Conservation (phyloP, 2,797 vertebrate genomes). For the Esox masquinongy region DNA sequence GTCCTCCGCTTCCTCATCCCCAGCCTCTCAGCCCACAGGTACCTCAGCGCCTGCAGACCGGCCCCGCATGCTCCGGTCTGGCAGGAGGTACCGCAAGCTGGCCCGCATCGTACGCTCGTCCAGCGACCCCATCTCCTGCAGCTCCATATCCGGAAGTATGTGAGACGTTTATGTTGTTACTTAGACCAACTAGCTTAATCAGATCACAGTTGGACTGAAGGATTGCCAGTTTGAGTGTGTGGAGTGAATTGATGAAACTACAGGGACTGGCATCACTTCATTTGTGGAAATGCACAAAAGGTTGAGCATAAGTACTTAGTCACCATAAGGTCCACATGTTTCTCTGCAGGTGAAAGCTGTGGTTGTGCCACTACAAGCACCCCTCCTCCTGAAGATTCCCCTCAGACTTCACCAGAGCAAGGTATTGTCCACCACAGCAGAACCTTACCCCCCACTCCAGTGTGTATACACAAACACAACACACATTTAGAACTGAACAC, state of each 20-base stretch:
- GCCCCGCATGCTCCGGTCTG: constrained; percentile 57
- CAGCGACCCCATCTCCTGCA: constrained; percentile 90
- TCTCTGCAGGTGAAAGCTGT: constrained; percentile 75
- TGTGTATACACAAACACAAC: neutral
- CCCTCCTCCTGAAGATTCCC: constrained; percentile 68
- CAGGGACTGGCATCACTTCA: neutral
- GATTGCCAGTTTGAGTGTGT: neutral
- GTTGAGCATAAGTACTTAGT: neutral
- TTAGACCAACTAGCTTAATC: neutral
- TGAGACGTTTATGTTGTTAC: constrained; percentile 10
- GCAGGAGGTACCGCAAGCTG: constrained; percentile 70
- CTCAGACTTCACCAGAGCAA: constrained; percentile 72
- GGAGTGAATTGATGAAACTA: neutral
- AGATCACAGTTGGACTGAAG: neutral
- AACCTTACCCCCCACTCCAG: neutral
- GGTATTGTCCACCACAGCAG: constrained; percentile 58
- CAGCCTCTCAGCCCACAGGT: constrained; percentile 67
- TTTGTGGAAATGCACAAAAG: neutral
- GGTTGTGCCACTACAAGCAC: constrained; percentile 64
- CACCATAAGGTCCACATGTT: constrained; percentile 35
- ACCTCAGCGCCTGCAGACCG: constrained; percentile 67
- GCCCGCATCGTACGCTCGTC: constrained; percentile 87
- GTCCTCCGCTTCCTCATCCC: constrained; percentile 55
- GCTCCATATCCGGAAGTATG: constrained; percentile 79
- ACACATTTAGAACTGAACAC: neutral